Base-by-base conservation (phyloP, 2,888 invertebrate genomes). In the Bugulina stolonifera region DNA sequence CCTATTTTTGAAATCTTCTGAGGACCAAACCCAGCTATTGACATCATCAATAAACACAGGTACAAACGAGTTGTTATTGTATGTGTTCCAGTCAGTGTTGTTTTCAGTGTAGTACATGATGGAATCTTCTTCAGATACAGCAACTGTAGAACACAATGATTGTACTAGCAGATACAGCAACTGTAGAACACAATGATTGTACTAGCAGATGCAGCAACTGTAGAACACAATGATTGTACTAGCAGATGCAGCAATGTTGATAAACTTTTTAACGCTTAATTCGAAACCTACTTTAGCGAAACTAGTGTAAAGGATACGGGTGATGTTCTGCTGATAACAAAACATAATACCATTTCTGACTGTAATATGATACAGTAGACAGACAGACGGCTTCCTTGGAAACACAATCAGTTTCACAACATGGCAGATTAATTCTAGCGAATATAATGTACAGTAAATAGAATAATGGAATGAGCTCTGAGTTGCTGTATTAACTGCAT, bases 11-110 rank as follows among this genome's bases (percentile, higher is more conserved):
- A 55, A 5, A 14, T 55, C 55, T 55, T 55, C 55, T 14, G 55
- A n/a, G n/a, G 55, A 5, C 55, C 55, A 55, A 5, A 55, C 25
- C 55, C 55, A 55, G 25, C n/a, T 55, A n/a, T 55, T n/a, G 23
- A 55, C 23, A n/a, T 55, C 55, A 55, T 55, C 55, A 55, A n/a
- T 55, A 55, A 55, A 55, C 22, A 55, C 55, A 5, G 55, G 55
- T 25, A 55, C 55, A 55, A 55, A 55, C n/a, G 55, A 55, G 55
- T 55, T 55, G 55, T 55, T 55, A n/a, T 55, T 55, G 23, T 55
- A 55, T 14, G 55, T 55, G 3, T 5, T 14, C 55, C 55, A 55
- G 55, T 55, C 25, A 25, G 55, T 55, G 5, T 18, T 18, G n/a
- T 5, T n/a, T 18, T 55, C 55, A n/a, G 55, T 55, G 23, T 55